A percentile compares a stretch with the other conserved stretches of the same genome.
phyloP scores from a whole-genome alignment of 2,888 invertebrate species.

The Alloscopus bannaensis region DNA sequence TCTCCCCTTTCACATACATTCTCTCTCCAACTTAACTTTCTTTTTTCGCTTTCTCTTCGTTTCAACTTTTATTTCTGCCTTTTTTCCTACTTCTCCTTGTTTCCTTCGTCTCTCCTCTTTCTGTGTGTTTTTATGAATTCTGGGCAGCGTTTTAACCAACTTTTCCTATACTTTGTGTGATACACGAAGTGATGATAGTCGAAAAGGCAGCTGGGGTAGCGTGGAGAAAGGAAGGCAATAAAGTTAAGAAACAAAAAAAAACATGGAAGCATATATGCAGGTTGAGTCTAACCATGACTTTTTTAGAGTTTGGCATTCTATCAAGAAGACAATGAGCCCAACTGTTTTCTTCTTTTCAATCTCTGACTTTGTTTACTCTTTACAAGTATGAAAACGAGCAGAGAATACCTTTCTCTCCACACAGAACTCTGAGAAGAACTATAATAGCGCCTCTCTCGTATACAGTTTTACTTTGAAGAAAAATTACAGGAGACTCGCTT shows the following conservation, averaged over 20 bases:
- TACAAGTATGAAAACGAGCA: slow-evolving; percentile 11
- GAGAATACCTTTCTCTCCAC: slow-evolving; percentile 27
- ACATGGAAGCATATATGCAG: slow-evolving; percentile 10
- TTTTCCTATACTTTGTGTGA: slow-evolving; percentile 40
- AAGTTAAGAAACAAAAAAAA: slow-evolving; percentile 42
- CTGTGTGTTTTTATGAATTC: slow-evolving; percentile 54
- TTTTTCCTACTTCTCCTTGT: slow-evolving; percentile 36
- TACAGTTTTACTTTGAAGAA: background rate
- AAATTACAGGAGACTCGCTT: background rate
- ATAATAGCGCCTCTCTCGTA: too few species aligned
- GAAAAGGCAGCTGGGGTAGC: slow-evolving; percentile 16
- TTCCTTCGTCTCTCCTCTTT: slow-evolving; percentile 1
- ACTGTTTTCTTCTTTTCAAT: slow-evolving; percentile 53
- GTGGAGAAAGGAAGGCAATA: slow-evolving; percentile 28
- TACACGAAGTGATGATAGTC: slow-evolving; percentile 3
- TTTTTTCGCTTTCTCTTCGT: slow-evolving; percentile 29
- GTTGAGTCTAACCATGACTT: slow-evolving; percentile 13
- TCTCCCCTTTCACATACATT: slow-evolving; percentile 16
- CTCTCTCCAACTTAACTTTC: slow-evolving; percentile 39
- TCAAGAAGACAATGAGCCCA: slow-evolving; percentile 57
- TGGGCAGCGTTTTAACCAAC: slow-evolving; percentile 50
- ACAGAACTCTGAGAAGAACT: slow-evolving; percentile 24
- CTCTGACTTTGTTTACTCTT: slow-evolving; percentile 60
- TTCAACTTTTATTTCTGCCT: too few species aligned
- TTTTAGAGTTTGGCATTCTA: slow-evolving; percentile 52